phyloP scores from a whole-genome alignment of 2,888 invertebrate genomes.

The Nowickia ferox region DNA sequence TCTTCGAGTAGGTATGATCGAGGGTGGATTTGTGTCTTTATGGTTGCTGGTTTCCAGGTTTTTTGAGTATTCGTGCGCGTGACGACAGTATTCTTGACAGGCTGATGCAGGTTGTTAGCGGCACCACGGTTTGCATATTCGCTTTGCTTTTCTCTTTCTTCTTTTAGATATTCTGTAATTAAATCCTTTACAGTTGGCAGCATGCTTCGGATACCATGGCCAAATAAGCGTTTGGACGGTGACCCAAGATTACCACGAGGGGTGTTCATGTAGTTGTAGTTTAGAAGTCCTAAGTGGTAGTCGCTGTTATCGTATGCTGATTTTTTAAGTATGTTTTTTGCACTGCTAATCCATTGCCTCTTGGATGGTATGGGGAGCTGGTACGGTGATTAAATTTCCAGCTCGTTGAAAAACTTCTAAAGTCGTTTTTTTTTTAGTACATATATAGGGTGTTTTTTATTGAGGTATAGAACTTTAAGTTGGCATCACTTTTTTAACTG shows the following conservation, averaged over 20 bases:
- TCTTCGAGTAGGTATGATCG: conserved; percentile 23
- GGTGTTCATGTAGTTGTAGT: conserved; percentile 49
- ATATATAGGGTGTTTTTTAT: too few species aligned
- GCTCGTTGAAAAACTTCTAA: conserved; percentile 2
- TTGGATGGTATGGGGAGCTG: conserved; percentile 38
- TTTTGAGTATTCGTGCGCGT: conserved; percentile 6
- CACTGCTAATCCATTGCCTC: conserved; percentile 37
- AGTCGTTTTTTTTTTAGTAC: too few species aligned
- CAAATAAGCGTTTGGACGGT: conserved; percentile 29
- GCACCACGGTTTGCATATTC: conserved; percentile 23
- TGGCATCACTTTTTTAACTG: too few species aligned
- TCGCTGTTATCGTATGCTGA: conserved; percentile 35
- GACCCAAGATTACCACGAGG: conserved; percentile 33
- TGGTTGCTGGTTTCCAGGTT: conserved; percentile 21
- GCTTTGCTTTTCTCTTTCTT: conserved; percentile 21
- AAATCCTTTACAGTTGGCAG: neutral
- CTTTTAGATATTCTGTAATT: neutral
- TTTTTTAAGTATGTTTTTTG: neutral
- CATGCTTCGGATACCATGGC: neutral
- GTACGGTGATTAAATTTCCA: conserved; percentile 48
- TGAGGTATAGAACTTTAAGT: too few species aligned
- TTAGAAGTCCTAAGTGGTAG: conserved; percentile 32
- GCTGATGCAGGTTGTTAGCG: neutral
- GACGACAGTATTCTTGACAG: neutral
- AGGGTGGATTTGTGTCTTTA: conserved; percentile 7